Evolutionary conservation across 2,888 invertebrate genomes (phyloP), one percentile per base, ranked within the genome.

Genomic region (Opisthograptis luteolata): DNA sequence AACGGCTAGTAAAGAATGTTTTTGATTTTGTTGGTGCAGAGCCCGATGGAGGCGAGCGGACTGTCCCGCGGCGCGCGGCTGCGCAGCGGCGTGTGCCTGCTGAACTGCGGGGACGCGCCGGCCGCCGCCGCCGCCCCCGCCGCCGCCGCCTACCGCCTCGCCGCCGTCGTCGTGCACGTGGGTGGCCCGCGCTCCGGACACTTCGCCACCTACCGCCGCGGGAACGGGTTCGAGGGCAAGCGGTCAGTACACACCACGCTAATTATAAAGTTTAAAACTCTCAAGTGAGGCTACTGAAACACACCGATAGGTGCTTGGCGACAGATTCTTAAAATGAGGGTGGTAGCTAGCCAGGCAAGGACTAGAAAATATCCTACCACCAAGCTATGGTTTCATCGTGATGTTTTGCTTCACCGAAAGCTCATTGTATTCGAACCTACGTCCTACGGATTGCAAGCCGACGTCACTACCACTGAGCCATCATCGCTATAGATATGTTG

Each of bases 171-270:
- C 34, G 97, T 97, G 57, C 98, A 98, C 88, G 93, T 96, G 58
- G 98, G 98, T 1, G 96, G 96, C 35, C 96, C 96, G 6, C 94
- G 95, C 76, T 95, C 96, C 34, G 99, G 99, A 1, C 99, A 99
- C 92, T 99, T 98, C 91, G 95, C 98, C 53, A 98, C 98, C 32
- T 98, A 97, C 83, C 92, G 98, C 52, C 92, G 97, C 9, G 96
- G 96, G 57, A 92, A 92, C 79, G 92, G 91, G 24, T 84, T 88
- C 61, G 92, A 92, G 62, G 86, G 90, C 56, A 91, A 91, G 73
- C 76, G 92, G 76, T 92, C 2, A 9, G 7, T 25, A 8, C 9
- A 7, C 20, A 20, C 20, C 20, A 20, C 7, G 3, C 1, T 20
- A 20, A 6, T 20, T 20, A 1, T 20, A 7, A 3, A 2, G 5